Percentiles rank a stretch among this genome's conserved stretches.
Evolutionary conservation across 2,888 invertebrate genomes (phyloP).

Genomic region (Rotaria sp.): DNA sequence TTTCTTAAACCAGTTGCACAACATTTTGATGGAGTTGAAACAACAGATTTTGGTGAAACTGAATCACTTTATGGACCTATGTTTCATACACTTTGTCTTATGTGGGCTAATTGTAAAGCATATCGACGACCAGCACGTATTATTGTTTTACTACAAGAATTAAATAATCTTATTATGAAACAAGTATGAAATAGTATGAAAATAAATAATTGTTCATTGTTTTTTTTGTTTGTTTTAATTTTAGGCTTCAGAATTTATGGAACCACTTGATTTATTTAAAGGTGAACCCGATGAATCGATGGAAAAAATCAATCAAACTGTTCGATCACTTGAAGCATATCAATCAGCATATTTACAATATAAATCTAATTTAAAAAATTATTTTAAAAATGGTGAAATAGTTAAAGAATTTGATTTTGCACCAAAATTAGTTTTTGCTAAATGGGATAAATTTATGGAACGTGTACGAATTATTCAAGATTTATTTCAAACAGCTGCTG

Average conservation of each 20-base stretch:
- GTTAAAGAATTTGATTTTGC: conserved; percentile 54
- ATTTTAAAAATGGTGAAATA: conserved; percentile 49
- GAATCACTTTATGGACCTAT: conserved; percentile 64
- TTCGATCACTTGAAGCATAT: conserved; percentile 49
- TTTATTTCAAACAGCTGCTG: conserved; percentile 82
- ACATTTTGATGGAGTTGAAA: conserved; percentile 69
- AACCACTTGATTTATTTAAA: conserved; percentile 83
- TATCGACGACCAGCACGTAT: conserved; percentile 81
- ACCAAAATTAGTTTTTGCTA: conserved; percentile 54
- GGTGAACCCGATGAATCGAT: conserved; percentile 87
- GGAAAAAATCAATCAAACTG: conserved; percentile 63
- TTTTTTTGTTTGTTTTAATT: conserved; percentile 42
- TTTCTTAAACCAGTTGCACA: conserved; percentile 75
- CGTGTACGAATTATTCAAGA: conserved; percentile 57
- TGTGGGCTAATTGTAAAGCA: conserved; percentile 78
- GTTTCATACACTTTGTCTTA: conserved; percentile 76
- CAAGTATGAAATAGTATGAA: conserved; percentile 63
- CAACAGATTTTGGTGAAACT: conserved; percentile 77
- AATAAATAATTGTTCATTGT: neutral
- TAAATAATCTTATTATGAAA: conserved; percentile 79
- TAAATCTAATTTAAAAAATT: conserved; percentile 50
- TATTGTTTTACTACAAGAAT: conserved; percentile 77
- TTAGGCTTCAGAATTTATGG: conserved; percentile 77
- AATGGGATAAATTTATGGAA: conserved; percentile 53
- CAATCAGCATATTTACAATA: conserved; percentile 51